Evolutionary conservation across 2,888 invertebrate species (phyloP), one percentile per base, ranked within the genome.

Genomic region (Andrena bucephala): DNA sequence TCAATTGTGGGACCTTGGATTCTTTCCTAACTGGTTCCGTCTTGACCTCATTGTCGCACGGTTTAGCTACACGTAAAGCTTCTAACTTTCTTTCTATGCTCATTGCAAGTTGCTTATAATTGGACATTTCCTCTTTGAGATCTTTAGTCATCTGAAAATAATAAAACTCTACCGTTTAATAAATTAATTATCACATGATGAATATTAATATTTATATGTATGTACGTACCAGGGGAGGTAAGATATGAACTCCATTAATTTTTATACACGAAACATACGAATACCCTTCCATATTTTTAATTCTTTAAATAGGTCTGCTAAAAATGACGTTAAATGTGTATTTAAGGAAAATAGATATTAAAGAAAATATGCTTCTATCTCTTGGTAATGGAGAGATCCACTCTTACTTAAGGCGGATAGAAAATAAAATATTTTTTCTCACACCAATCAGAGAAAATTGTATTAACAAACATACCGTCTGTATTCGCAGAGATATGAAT

Each of bases 201-300:
- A 57, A 57, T 57, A 68, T 24, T 50, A 48, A 6, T 36, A 54
- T 16, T 31, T 52, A 31, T 33, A 60, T 42, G 50, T 42, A 54
- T 1, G 36, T 83, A 95, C 95, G 95, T 95, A 97, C 97, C 94
- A 97, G 94, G 65, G 97, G 97, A 71, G 97, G 97, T 83, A 97
- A 95, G 85, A 97, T 96, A 27, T 97, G 96, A 69, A 95, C 94
- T 77, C 97, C 97, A 93, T 96, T 96, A 87, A 97, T 95, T 95
- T 96, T 96, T 93, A 97, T 97, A 89, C 96, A 96, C 63, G 97
- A 97, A 74, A 95, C 94, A 91, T 96, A 96, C 36, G 88, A 72
- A 33, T 81, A 29, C 20, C 62, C 77, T 65, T 88, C 89, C 90
- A 91, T 88, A 68, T 60, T 80, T 80, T 73, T 75, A 76, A 57